Base-by-base conservation (phyloP, 2,888 invertebrate genomes). In the Trichopoda pennipes region DNA sequence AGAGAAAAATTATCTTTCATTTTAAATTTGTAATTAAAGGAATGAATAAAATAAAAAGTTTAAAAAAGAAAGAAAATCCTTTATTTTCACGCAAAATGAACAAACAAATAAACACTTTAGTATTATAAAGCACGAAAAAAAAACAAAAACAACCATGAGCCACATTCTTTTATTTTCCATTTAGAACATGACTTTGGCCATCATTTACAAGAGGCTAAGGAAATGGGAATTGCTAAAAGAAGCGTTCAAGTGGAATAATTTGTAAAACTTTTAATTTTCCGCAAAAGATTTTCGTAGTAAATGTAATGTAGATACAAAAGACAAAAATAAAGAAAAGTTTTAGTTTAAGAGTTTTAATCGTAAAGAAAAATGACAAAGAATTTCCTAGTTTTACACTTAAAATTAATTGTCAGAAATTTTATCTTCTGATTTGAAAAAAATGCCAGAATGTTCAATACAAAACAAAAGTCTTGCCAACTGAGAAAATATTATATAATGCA, bases 171-270 rank as follows among this genome's bases (percentile, higher is more conserved):
- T 55, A 8, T 47, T 38, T 47, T 60, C 19, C 51, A 10, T 35
- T 38, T 32, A 51, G n/a, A 32, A 77, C 63, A 35, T 63, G 70
- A 63, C 63, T 77, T 70, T 77, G 70, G 77, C 44, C 77, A 70
- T 63, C 69, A 70, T 21, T 70, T 47, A 32, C n/a, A 17, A 49
- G 38, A 66, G 21, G 35, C 74, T 32, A 56, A 70, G 70, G 49
- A 77, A 77, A 28, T 66, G 69, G 21, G 21, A 64, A 74, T 47
- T 74, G 63, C 49, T 44, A 61, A 73, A 14, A 68, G 53, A 79
- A 61, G 73, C 66, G 61, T 73, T 79, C 73, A 73, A 61, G 73
- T 53, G 66, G 53, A 73, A 76, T 61, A 76, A 76, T 60, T 76
- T 76, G 60, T 53, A 51, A 64, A 68, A 68, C 21, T 68, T 76